phyloP scores from a whole-genome alignment of 1,140 invertebrate species.

The Goniozus legneri region DNA sequence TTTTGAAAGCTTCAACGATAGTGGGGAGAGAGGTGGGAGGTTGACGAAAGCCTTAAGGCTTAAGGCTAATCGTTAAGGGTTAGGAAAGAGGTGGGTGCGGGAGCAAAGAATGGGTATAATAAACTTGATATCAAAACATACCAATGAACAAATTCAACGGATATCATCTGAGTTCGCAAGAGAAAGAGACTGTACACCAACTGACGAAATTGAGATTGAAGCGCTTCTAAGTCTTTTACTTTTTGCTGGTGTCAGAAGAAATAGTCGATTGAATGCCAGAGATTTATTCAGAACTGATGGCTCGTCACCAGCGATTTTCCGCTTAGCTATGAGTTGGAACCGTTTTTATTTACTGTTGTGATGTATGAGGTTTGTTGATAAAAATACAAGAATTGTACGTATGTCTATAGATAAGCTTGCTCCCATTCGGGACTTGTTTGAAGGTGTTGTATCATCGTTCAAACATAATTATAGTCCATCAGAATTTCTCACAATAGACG shows the following conservation, averaged over 20 bases:
- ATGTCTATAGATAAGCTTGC: constrained; percentile 2
- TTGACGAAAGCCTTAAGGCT: too few relatives aligned
- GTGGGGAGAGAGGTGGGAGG: too few relatives aligned
- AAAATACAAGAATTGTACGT: not conserved
- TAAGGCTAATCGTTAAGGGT: too few relatives aligned
- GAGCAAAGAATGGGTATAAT: too few relatives aligned
- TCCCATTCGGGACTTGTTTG: constrained; percentile 5
- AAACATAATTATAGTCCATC: constrained; percentile 1
- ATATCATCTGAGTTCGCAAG: not conserved
- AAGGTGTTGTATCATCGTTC: constrained; percentile 7
- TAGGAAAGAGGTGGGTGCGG: too few relatives aligned
- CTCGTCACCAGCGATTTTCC: not conserved
- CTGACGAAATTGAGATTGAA: not conserved
- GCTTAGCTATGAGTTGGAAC: not conserved
- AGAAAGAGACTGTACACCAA: not conserved
- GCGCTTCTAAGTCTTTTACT: not conserved
- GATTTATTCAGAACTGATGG: not conserved
- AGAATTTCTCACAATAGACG: constrained; percentile 9
- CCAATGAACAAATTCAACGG: too few relatives aligned
- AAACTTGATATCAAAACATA: too few relatives aligned
- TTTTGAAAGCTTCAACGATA: too few relatives aligned
- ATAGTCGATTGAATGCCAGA: not conserved
- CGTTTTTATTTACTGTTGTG: constrained; percentile 9
- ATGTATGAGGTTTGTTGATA: constrained; percentile 12
- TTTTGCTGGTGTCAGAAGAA: not conserved